A percentile compares a stretch with the other conserved stretches of the same genome.
phyloP scores from a whole-genome alignment of 1,140 invertebrate species.

The Ceratoteleas bidentatus region DNA sequence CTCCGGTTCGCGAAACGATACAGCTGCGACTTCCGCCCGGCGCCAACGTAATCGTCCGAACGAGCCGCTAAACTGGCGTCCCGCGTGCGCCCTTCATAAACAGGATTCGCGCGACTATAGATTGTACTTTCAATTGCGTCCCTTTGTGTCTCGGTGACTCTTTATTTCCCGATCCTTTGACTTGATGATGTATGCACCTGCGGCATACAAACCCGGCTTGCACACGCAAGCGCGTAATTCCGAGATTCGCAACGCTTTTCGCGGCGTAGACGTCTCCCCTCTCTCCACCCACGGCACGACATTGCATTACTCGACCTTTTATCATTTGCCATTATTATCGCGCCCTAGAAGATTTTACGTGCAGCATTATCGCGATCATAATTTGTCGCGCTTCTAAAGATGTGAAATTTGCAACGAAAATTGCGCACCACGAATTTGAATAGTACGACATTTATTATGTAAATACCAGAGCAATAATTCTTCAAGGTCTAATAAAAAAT shows the following conservation, averaged over 20 bases:
- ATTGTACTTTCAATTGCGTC: conserved; percentile 49
- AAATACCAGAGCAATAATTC: conserved; percentile 39
- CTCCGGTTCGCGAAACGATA: conserved; percentile 47
- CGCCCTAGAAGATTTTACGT: conserved; percentile 48
- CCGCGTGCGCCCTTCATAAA: conserved; percentile 33
- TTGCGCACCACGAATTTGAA: conserved; percentile 30
- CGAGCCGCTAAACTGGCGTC: conserved; percentile 34
- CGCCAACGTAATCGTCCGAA: conserved; percentile 49
- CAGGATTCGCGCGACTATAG: conserved; percentile 36
- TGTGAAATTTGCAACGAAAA: conserved; percentile 52
- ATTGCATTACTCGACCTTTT: conserved; percentile 43
- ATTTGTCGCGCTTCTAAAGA: conserved; percentile 57
- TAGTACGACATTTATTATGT: conserved; percentile 45
- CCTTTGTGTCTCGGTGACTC: conserved; percentile 43
- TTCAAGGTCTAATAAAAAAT: conserved; percentile 28
- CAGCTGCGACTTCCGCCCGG: conserved; percentile 55
- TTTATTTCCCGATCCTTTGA: conserved; percentile 43
- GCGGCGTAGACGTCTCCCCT: neutral
- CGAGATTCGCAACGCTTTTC: conserved; percentile 55
- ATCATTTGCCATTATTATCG: conserved; percentile 58
- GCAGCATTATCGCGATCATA: conserved; percentile 54
- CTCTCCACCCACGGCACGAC: neutral
- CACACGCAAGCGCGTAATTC: conserved; percentile 56
- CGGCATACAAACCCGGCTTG: conserved; percentile 8
- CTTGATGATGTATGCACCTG: conserved; percentile 23